Evolutionary conservation across 1,140 invertebrate genomes (phyloP).

Genomic region (Drosophila suzukii): DNA sequence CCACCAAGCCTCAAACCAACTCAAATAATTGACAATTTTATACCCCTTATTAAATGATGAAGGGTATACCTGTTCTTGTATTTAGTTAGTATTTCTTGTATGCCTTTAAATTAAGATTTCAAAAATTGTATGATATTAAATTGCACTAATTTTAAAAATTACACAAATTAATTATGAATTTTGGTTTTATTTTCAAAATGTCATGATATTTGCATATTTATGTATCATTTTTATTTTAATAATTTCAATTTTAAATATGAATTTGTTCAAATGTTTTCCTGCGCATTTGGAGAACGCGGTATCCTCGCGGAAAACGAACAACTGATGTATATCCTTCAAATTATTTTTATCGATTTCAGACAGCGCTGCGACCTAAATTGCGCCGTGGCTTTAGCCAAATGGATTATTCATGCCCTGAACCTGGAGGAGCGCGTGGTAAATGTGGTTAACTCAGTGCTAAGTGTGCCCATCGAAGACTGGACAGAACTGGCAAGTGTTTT

Average conservation of each 20-base stretch:
- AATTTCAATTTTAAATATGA: background rate
- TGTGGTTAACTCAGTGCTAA: constrained; percentile 67
- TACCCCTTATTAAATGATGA: background rate
- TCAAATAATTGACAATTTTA: constrained; percentile 10
- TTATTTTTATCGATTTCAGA: constrained; percentile 53
- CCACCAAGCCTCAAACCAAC: background rate
- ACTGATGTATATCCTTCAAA: background rate
- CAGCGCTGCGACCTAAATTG: constrained; percentile 78
- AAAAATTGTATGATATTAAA: too few relatives aligned
- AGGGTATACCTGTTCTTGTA: background rate
- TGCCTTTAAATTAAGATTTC: too few relatives aligned
- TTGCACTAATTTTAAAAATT: too few relatives aligned
- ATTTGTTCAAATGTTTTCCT: background rate
- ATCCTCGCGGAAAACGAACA: background rate
- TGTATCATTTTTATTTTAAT: background rate
- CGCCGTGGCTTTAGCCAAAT: constrained; percentile 70
- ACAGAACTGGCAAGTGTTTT: constrained; percentile 60
- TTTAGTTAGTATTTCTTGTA: too few relatives aligned
- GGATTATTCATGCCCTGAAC: constrained; percentile 72
- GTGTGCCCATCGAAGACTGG: constrained; percentile 78
- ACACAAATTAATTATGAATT: too few relatives aligned
- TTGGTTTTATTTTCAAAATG: too few relatives aligned
- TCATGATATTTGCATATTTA: too few relatives aligned
- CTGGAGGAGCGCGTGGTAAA: constrained; percentile 79
- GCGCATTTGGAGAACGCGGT: background rate